Base-by-base conservation (phyloP, 1,140 invertebrate species). In the Octopus sinensis region DNA sequence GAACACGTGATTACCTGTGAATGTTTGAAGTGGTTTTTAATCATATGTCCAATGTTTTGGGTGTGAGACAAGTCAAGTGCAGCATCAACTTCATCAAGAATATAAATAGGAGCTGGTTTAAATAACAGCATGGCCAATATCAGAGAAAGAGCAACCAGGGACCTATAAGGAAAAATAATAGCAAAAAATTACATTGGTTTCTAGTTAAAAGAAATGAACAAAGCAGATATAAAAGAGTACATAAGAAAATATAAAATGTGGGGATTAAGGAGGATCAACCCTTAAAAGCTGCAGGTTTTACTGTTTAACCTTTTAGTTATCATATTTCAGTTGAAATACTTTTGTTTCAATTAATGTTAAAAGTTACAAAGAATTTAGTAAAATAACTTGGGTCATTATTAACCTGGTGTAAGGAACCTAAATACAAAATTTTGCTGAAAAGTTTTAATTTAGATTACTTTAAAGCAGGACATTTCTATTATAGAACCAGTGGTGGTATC, bases 41-140 rank as follows among this genome's bases (percentile, higher is more conserved):
- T 92, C 96, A 99, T 99, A 80, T 93, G 93, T 4, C 98, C 98
- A 88, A 99, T 99, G 91, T 99, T 99, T 91, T 99, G 96, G 6
- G 98, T 99, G 90, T 99, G 98, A 3, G 96, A 98, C 51, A 99
- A 93, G 92, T 99, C 98, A 4, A 99, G 92, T 5, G 98, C 98
- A 6, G 98, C 97, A 91, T 99, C 98, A 76, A 99, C 96, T 92
- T 99, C 98, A 90, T 99, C 98, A 86, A 99, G 92, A 91, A 99
- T 99, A 89, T 99, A 99, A 12, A 99, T 92, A 2, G 98, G 98
- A 13, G 98, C 98, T 6, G 98, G 98, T 88, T 98, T 98, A 91
- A 98, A 99, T 81, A 97, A 93, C 82, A 99, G 91, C 95, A 99
- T 96, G 52, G 98, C 95, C 83, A 99, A 92, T 84, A 99, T 97